Percentiles rank a stretch among this genome's conserved stretches.
Conservation (phyloP, 2,888 invertebrate genomes). For the Eueremaeus valkanovi region DNA sequence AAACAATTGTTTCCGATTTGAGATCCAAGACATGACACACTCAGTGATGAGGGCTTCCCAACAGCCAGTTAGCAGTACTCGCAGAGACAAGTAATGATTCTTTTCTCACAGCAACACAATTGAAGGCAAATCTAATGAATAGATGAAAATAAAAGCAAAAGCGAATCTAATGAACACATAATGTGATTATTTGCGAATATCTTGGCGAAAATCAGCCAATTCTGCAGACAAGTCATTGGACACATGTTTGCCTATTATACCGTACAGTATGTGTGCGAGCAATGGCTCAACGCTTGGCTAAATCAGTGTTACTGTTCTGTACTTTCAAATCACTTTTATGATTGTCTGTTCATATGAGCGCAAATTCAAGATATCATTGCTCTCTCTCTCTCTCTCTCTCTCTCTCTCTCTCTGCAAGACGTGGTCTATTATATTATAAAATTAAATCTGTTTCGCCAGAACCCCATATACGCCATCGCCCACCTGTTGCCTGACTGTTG, state of each 20-base stretch:
- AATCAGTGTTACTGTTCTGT: background rate
- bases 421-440: background rate
- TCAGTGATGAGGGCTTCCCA: background rate
- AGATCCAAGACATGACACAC: too few relatives aligned
- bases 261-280: background rate
- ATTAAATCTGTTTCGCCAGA: background rate
- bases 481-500: constrained; percentile 19
- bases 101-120: background rate
- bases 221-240: constrained; percentile 4
- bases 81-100: background rate
- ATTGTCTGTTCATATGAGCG: background rate
- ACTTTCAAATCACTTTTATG: background rate
- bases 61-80: background rate
- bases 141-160: background rate
- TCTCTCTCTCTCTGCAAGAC: background rate
- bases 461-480: background rate
- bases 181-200: constrained; percentile 9
- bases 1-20: too few relatives aligned
- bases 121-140: constrained; percentile 3
- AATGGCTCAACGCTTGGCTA: constrained; percentile 17
- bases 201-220: background rate
- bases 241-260: background rate
- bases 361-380: constrained; percentile 2
- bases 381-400: background rate
- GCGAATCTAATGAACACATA: constrained; percentile 24